A percentile compares a stretch with the other conserved stretches of the same genome.
Conservation (phyloP, 2,888 invertebrate species). For the Rosalia funebris region DNA sequence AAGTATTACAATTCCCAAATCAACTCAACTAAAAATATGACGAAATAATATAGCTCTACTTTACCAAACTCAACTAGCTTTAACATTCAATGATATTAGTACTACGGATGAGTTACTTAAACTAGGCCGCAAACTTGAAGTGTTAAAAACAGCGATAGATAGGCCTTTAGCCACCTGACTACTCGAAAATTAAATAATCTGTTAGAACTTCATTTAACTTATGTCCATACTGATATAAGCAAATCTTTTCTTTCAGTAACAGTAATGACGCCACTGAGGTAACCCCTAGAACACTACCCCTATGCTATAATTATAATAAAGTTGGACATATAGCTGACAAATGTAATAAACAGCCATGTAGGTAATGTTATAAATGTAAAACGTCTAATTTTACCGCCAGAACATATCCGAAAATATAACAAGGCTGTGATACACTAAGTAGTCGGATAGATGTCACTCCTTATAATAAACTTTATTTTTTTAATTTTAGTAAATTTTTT, state of each 20-base stretch:
- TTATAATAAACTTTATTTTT: neutral
- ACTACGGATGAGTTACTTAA: slow-evolving; percentile 25
- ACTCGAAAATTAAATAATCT: slow-evolving; percentile 3
- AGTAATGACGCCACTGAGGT: neutral
- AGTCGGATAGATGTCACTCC: neutral
- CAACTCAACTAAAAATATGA: slow-evolving; percentile 8
- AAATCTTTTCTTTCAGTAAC: slow-evolving; percentile 4
- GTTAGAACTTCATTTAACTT: slow-evolving; percentile 30
- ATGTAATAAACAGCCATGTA: slow-evolving; percentile 17
- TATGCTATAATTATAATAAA: slow-evolving; percentile 30
- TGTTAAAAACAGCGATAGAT: slow-evolving; percentile 8
- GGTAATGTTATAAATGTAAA: slow-evolving; percentile 28
- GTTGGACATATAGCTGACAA: slow-evolving; percentile 20
- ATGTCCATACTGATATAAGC: neutral
- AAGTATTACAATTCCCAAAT: slow-evolving; percentile 1
- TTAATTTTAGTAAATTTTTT: neutral
- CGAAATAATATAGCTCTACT: slow-evolving; percentile 29
- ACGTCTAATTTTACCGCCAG: slow-evolving; percentile 23
- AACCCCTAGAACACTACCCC: neutral
- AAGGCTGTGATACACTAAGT: no score
- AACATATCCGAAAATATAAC: slow-evolving; percentile 33
- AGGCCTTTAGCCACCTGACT: slow-evolving; percentile 22
- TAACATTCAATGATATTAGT: slow-evolving; percentile 18
- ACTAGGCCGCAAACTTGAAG: slow-evolving; percentile 32
- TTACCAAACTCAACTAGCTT: slow-evolving; percentile 29